Conservation (phyloP, 2,797 vertebrate species). For the Leptodactylus fallax region DNA sequence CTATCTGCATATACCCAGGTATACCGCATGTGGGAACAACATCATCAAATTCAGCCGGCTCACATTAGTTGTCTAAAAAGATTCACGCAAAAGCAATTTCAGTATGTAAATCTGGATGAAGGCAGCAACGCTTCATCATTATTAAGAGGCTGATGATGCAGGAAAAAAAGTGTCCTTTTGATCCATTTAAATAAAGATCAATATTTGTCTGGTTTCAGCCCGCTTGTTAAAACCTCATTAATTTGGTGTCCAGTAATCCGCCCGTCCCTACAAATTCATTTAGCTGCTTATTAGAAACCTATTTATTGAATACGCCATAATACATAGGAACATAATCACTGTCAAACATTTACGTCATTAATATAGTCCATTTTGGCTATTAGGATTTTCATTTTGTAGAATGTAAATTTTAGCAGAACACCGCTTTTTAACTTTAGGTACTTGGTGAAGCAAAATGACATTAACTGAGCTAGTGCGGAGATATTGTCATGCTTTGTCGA, state of each 20-base stretch:
- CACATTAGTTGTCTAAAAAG: slow-evolving; percentile 43
- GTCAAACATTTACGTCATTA: not conserved
- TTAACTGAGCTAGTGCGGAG: not conserved
- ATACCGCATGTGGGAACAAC: not conserved
- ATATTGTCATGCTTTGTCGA: not conserved
- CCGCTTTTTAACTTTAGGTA: not conserved
- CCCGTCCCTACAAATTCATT: slow-evolving; percentile 45
- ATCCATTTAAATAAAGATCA: slow-evolving; percentile 63
- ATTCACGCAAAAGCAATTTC: slow-evolving; percentile 57
- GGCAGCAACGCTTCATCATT: slow-evolving; percentile 37
- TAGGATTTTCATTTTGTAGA: not conserved
- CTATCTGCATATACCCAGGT: not conserved
- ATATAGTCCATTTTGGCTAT: not conserved
- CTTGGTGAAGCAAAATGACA: not conserved
- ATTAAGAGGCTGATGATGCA: slow-evolving; percentile 47
- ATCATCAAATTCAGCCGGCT: slow-evolving; percentile 23
- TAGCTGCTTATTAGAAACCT: slow-evolving; percentile 46
- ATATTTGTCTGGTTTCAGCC: slow-evolving; percentile 54
- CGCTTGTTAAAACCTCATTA: slow-evolving; percentile 61
- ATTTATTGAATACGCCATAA: slow-evolving; percentile 53
- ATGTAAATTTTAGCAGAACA: not conserved
- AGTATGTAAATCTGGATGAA: slow-evolving; percentile 53
- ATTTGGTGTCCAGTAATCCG: slow-evolving; percentile 53
- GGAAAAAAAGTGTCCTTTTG: slow-evolving; percentile 51
- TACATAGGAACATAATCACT: not conserved